A percentile compares a stretch with the other conserved stretches of the same genome.
Conservation (phyloP, 2,113 vertebrate species). For the Protobothrops flavoviridis region DNA sequence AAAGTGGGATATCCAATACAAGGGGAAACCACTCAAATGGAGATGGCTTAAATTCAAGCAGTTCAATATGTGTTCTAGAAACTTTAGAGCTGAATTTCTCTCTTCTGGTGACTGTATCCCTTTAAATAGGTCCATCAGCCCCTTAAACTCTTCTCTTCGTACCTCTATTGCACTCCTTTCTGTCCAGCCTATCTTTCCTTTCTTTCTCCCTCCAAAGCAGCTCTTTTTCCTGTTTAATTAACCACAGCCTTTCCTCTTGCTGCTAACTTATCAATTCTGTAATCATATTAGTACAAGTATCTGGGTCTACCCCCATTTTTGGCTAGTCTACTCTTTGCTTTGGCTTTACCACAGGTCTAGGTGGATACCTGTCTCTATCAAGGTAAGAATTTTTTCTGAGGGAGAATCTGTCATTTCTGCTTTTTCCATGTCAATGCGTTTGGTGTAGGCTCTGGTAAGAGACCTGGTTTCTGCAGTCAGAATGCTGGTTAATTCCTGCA, state of each 20-base stretch:
- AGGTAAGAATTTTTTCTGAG: background rate
- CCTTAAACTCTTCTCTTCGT: background rate
- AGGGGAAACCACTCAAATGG: background rate
- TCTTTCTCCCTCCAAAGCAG: background rate
- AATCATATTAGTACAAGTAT: background rate
- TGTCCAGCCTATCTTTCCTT: background rate
- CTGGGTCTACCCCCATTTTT: background rate
- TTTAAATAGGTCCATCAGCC: background rate
- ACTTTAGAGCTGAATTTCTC: background rate
- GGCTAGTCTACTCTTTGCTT: background rate
- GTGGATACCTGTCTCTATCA: background rate
- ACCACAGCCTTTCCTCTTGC: background rate
- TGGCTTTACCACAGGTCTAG: background rate
- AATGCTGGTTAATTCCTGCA: background rate
- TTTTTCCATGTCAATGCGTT: background rate
- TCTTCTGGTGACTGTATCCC: background rate
- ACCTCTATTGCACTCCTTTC: background rate
- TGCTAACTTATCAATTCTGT: background rate
- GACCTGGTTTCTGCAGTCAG: background rate
- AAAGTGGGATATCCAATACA: background rate
- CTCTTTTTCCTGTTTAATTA: background rate
- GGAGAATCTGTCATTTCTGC: background rate
- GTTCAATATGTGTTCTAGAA: background rate
- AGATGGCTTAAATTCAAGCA: background rate
- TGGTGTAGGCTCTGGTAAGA: background rate